These are phyloP conservation scores for Maniola jurtina DNA, from an alignment of 1,140 invertebrate species.

Conservation along the genomic window DNA sequence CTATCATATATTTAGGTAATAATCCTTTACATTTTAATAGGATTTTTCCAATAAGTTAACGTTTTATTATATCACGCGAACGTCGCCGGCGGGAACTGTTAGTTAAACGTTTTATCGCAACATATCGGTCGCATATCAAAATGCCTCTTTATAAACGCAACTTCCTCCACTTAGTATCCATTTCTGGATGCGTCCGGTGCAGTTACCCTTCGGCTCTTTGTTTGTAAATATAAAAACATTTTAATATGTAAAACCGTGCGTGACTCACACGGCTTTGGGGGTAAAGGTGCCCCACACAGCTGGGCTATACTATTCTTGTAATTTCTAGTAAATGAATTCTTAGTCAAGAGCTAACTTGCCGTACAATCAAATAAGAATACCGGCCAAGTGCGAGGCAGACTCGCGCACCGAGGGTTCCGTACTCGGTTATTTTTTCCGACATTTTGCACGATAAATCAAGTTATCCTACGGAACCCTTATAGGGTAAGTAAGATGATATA, in stretches of 20 bases:
- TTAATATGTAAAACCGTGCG: constrained; percentile 53
- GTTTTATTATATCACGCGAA: background rate
- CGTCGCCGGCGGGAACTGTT: background rate
- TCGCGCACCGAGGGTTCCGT: no score
- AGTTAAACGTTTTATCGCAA: constrained; percentile 14
- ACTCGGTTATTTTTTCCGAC: no score
- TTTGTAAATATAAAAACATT: constrained; percentile 68
- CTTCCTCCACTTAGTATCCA: constrained; percentile 57
- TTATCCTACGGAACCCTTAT: no score
- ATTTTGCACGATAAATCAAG: no score
- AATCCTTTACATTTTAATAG: no score
- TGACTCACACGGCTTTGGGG: constrained; percentile 44
- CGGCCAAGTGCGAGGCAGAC: no score
- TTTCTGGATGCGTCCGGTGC: constrained; percentile 58
- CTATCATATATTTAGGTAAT: no score
- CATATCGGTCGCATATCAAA: constrained; percentile 47
- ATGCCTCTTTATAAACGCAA: constrained; percentile 44
- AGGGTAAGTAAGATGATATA: no score
- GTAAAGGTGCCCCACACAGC: constrained; percentile 33
- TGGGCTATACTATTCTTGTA: constrained; percentile 28
- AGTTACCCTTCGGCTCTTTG: constrained; percentile 53
- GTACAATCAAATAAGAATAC: no score
- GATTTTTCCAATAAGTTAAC: no score
- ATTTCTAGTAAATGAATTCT: constrained; percentile 14
- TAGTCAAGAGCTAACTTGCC: background rate